Evolutionary conservation across 2,797 vertebrate species (phyloP), one percentile per base, ranked within the genome.

Genomic region (Megalops cyprinoides): DNA sequence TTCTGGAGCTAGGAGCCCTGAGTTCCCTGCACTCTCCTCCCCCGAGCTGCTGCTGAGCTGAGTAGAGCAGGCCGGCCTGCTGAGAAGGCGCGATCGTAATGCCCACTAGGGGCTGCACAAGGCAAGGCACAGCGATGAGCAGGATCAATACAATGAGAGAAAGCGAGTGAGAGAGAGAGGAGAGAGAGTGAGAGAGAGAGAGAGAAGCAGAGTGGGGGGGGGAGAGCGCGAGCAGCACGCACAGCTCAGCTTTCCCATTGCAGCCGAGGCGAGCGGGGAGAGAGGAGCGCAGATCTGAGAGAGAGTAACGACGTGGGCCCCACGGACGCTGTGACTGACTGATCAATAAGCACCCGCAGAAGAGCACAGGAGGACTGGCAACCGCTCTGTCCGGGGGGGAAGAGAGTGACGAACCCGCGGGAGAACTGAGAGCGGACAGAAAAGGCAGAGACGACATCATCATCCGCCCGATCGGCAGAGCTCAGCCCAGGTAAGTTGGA

Each of bases 81-180:
- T 9, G 37, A 42, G 65, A 20, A 88, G 87, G 78, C 58, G 76
- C 87, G 74, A 86, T 49, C 81, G 84, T 75, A 87, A 82, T 85
- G 82, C 86, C 94, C 95, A 92, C 94, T 94, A 95, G 94, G 90
- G 95, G 94, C 90, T 91, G 91, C 92, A 91, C 87, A 80, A 90
- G 89, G 83, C 88, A 89, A 92, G 88, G 37, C 71, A 74, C 71
- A 82, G 85, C 77, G 23, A 56, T 28, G 84, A 77, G 83, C 79
- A 37, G 82, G 88, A 93, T 93, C 89, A 90, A 89, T 93, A 91
- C 87, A 87, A 84, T 85, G 84, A 86, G 84, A 74, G 79, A 82
- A 84, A 83, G 84, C 37, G 85, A 87, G 90, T 86, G 87, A 79
- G 88, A 82, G 82, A 88, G 49, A 80, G 85, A 87, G 85, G 53